A percentile compares a stretch with the other conserved stretches of the same genome.
Conservation (phyloP, 2,797 vertebrate species). For the Sebastes hubbsi region DNA sequence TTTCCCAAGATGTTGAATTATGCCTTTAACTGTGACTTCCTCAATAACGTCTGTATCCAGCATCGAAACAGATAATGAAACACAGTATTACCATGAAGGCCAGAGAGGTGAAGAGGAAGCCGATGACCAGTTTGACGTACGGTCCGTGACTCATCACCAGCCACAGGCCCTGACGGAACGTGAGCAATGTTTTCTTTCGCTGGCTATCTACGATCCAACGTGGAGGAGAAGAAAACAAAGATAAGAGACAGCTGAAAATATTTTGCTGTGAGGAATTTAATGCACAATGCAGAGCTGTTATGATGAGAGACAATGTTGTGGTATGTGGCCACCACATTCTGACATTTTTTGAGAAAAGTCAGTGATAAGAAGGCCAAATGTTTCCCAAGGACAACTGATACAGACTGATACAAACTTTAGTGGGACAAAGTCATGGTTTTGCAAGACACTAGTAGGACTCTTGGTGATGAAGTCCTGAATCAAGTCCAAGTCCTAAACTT, state of each 20-base stretch:
- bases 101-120: constrained; percentile 94
- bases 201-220: constrained; percentile 74
- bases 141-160: constrained; percentile 89
- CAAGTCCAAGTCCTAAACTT: not conserved
- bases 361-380: not conserved
- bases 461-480: not conserved
- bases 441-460: not conserved
- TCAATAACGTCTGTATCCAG: not conserved
- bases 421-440: not conserved
- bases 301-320: not conserved
- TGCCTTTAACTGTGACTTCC: not conserved
- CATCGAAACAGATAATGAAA: not conserved
- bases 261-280: not conserved
- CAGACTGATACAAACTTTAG: not conserved
- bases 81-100: constrained; percentile 90
- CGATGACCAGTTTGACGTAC: constrained; percentile 90
- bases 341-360: not conserved
- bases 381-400: not conserved
- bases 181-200: constrained; percentile 72
- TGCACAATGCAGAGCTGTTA: not conserved
- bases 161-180: constrained; percentile 87
- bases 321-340: not conserved
- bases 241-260: not conserved
- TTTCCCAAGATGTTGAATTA: not conserved
- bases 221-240: not conserved